Evolutionary conservation across 2,888 invertebrate genomes (phyloP), one percentile per base, ranked within the genome.

Genomic region (Lottia gigantea): DNA sequence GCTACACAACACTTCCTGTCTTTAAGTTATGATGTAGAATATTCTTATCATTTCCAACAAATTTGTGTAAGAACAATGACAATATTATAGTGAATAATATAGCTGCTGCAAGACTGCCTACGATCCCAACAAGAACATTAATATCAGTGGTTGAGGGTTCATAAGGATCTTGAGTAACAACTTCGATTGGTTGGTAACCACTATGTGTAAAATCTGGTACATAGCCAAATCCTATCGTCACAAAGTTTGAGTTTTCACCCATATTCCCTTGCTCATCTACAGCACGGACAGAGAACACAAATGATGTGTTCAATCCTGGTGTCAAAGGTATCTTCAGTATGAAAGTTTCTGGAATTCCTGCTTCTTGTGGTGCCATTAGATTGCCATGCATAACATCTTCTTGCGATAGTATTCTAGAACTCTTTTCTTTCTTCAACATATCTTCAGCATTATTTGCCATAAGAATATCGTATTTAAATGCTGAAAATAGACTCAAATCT

Each of bases 211-310:
- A 45, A 45, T 77, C 77, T 11, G 76, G 76, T 12, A 74, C 74
- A 46, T 64, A 73, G 11, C 77, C 76, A 26, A 77, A 72, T 6
- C 73, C 79, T 1, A 73, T 75, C 0, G 80, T 79, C 12, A 76
- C 78, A 45, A 79, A 70, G 66, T 82, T 82, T 4, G 80, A 81
- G 62, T 76, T 68, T 7, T 76, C 72, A 0, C 76, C 80, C 19
- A 31, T 67, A 65, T 78, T 79, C 25, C 79, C 78, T 8, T 64
- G 68, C 12, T 72, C 67, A 65, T 82, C 83, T 11, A 78, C 68
- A 0, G 78, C 80, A 8, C 75, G 67, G 47, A 82, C 67, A n/a
- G 78, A 71, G 68, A 83, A 77, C 1, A 80, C 78, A 62, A 75
- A 74, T 25, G 76, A 71, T 19, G 46, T 62, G 14, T 70, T 74